Conservation (phyloP, 1,140 invertebrate species). For the Drosophila lacertosa region DNA sequence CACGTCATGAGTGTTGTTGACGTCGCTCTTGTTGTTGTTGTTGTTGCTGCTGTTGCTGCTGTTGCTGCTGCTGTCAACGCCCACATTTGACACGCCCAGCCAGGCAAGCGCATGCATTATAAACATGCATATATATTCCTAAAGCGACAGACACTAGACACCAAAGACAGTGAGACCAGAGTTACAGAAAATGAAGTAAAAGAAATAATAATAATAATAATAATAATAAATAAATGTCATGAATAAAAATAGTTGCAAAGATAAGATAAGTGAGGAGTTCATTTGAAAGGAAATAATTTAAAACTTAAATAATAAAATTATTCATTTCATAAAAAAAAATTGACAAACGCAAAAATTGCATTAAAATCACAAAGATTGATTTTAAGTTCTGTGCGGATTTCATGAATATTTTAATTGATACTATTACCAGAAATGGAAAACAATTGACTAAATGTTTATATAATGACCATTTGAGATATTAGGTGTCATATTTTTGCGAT, state of each 20-base stretch:
- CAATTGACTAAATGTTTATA: too few relatives aligned
- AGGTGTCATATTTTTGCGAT: too few relatives aligned
- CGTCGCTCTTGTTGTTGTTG: conserved; percentile 39
- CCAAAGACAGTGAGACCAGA: conserved; percentile 1
- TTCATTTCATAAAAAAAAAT: too few relatives aligned
- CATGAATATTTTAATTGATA: too few relatives aligned
- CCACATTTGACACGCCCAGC: conserved; percentile 69
- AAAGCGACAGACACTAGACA: conserved; percentile 10
- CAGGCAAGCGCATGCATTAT: conserved; percentile 40
- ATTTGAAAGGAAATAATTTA: too few relatives aligned
- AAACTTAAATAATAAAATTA: too few relatives aligned
- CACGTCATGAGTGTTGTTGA: conserved; percentile 69
- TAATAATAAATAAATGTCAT: not conserved
- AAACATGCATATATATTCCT: conserved; percentile 49
- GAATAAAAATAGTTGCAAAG: not conserved
- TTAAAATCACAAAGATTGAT: too few relatives aligned
- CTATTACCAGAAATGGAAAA: too few relatives aligned
- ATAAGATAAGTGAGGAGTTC: too few relatives aligned
- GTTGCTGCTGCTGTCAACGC: conserved; percentile 38
- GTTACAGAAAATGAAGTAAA: not conserved
- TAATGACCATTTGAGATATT: too few relatives aligned
- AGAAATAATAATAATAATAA: not conserved
- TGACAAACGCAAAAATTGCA: too few relatives aligned
- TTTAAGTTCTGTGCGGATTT: too few relatives aligned
- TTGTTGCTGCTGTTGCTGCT: conserved; percentile 3